Evolutionary conservation across 2,888 invertebrate genomes (phyloP), one percentile per base, ranked within the genome.

Genomic region (Strigamia maritima): DNA sequence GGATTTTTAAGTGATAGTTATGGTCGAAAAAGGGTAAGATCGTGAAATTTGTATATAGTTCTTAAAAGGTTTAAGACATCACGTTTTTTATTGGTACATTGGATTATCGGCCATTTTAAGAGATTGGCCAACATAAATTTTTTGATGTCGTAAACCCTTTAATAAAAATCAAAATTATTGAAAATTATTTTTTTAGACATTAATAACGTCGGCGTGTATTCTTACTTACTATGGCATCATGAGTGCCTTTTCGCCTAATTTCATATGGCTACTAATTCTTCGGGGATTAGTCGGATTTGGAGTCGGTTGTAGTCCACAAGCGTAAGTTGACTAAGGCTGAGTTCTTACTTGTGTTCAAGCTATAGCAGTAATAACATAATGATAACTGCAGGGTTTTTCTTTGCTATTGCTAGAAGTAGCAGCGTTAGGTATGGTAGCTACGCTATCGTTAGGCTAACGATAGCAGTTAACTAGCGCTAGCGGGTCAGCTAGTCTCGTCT

Each of bases 231-330:
- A 95, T 87, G 97, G 97, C 16, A 87, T 96, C 28, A 86, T 97
- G 54, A 96, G 96, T 87, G 90, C 97, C 1, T 90, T 96, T 83
- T 93, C 97, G 0, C 96, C 97, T 2, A 95, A 93, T 85, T 97
- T 94, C 85, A 90, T 93, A 78, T 96, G 97, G 94, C 89, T 98
- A 79, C 88, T 98, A 60, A 90, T 97, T 80, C 88, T 98, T n/a
- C 89, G 97, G 85, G 94, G 95, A 16, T 89, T 97, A 10, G 97
- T 97, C 14, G 97, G 98, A 74, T 96, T 98, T 88, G 95, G 97
- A 24, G 95, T 97, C 84, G 97, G 97, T 82, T 97, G 97, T 85
- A 95, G 96, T 49, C 97, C 97, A 79, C 97, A 98, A 87, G 95
- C 97, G 96, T 96, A 89, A 92, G 94, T 91, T 77, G 12, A 26